A percentile compares a stretch with the other conserved stretches of the same genome.
These are phyloP conservation scores for Ectemnius lituratus DNA, from an alignment of 2,888 invertebrate species.

Conservation along the genomic window DNA sequence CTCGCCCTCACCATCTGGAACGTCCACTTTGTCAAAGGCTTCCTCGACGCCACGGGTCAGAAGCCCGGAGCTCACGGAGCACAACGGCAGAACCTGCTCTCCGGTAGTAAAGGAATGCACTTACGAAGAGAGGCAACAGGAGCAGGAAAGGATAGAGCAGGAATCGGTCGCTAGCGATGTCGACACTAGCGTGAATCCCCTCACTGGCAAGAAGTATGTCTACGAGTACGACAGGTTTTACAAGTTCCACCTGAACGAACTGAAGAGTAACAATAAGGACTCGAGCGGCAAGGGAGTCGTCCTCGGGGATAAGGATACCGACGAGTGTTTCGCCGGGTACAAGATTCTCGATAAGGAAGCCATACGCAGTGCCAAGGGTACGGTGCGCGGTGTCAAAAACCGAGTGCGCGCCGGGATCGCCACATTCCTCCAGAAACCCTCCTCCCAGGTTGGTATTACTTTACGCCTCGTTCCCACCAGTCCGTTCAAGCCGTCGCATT, in stretches of 20 bases:
- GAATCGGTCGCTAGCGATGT: slow-evolving; percentile 59
- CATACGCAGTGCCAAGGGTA: slow-evolving; percentile 94
- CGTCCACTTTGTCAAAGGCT: slow-evolving; percentile 63
- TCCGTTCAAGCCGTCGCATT: slow-evolving; percentile 22
- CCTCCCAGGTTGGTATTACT: slow-evolving; percentile 85
- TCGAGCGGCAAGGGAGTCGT: slow-evolving; percentile 49
- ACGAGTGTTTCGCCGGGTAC: slow-evolving; percentile 88
- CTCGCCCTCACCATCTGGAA: slow-evolving; percentile 49
- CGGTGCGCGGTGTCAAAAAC: slow-evolving; percentile 96
- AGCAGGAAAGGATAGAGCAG: slow-evolving; percentile 76
- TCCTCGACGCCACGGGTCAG: slow-evolving; percentile 67
- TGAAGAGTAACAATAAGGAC: slow-evolving; percentile 76
- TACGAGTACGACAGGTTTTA: slow-evolving; percentile 90
- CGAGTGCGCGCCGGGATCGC: slow-evolving; percentile 96
- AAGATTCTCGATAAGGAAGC: slow-evolving; percentile 87
- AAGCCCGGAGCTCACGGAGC: slow-evolving; percentile 56
- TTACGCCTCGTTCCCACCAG: background rate
- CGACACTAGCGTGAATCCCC: slow-evolving; percentile 64
- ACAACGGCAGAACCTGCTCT: slow-evolving; percentile 48
- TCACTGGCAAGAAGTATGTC: slow-evolving; percentile 80
- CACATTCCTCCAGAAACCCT: slow-evolving; percentile 93
- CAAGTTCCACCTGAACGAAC: slow-evolving; percentile 90
- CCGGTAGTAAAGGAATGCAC: slow-evolving; percentile 83
- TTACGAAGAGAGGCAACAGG: slow-evolving; percentile 82
- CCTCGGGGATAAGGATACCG: slow-evolving; percentile 78